A percentile compares a stretch with the other conserved stretches of the same genome.
These are phyloP conservation scores for Galaxias olidus DNA, from an alignment of 2,797 vertebrate species.

Conservation along the genomic window DNA sequence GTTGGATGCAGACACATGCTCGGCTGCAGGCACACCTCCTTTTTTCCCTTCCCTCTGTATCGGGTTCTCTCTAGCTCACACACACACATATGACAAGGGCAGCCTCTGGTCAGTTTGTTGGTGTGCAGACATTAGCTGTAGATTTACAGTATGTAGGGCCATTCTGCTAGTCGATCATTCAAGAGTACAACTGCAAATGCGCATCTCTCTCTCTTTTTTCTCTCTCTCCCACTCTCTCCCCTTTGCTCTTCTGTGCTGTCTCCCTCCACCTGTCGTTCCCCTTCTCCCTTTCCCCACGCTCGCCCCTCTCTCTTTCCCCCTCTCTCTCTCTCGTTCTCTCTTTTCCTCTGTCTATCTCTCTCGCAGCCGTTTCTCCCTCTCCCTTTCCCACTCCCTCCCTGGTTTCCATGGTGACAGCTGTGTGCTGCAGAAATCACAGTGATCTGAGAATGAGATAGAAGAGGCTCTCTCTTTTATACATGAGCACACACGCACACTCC, in stretches of 20 bases:
- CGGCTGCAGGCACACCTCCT: not conserved
- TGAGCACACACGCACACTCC: constrained; percentile 27
- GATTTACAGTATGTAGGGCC: constrained; percentile 46
- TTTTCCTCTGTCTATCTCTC: not conserved
- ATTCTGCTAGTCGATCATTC: constrained; percentile 52
- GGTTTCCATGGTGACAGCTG: constrained; percentile 79
- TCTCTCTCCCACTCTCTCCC: not conserved
- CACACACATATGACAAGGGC: not conserved
- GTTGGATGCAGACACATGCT: constrained; percentile 14
- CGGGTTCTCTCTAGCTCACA: not conserved
- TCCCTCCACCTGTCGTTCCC: not conserved
- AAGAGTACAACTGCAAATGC: constrained; percentile 30
- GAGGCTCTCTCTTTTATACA: constrained; percentile 63
- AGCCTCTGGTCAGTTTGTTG: constrained; percentile 42
- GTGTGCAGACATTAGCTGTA: constrained; percentile 59
- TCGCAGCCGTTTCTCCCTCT: constrained; percentile 23
- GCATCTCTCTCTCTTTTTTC: constrained; percentile 28
- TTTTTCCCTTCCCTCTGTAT: too few species aligned
- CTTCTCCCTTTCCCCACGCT: not conserved
- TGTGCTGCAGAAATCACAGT: constrained; percentile 75
- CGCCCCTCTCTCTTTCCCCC: not conserved
- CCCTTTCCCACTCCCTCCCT: constrained; percentile 52
- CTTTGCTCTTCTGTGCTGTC: not conserved
- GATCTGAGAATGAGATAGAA: constrained; percentile 71
- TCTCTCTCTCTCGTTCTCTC: not conserved